Evolutionary conservation across 2,888 invertebrate genomes (phyloP).

Genomic region (Catocala nupta): DNA sequence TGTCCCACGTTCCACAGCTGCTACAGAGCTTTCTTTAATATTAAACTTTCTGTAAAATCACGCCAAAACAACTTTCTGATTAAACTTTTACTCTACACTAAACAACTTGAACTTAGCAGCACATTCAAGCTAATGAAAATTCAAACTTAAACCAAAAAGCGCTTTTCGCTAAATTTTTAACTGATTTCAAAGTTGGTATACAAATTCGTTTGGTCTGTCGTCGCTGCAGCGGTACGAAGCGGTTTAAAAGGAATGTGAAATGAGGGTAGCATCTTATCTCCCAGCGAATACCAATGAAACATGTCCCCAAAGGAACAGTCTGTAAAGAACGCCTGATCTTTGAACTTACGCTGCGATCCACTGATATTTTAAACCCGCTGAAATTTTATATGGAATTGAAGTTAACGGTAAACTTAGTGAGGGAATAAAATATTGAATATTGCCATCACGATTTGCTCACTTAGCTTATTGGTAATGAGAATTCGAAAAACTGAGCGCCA

Average conservation of each 20-base stretch:
- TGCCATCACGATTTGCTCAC: too few species aligned
- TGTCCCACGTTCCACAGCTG: too few species aligned
- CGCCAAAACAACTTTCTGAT: too few species aligned
- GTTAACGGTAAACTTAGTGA: neutral
- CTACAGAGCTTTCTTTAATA: too few species aligned
- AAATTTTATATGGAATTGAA: slow-evolving; percentile 16
- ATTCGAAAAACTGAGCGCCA: too few species aligned
- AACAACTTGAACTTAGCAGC: slow-evolving; percentile 4
- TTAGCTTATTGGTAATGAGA: too few species aligned
- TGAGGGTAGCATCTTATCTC: slow-evolving; percentile 48
- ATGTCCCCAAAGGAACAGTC: slow-evolving; percentile 22
- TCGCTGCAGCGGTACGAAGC: slow-evolving; percentile 34
- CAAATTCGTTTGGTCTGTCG: slow-evolving; percentile 36
- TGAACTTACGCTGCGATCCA: slow-evolving; percentile 28
- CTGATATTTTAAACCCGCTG: slow-evolving; percentile 25
- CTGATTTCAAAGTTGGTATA: slow-evolving; percentile 34
- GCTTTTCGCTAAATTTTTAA: slow-evolving; percentile 41
- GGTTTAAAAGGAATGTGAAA: slow-evolving; percentile 54
- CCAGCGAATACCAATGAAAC: slow-evolving; percentile 36
- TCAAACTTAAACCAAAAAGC: slow-evolving; percentile 32
- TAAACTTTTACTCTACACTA: too few species aligned
- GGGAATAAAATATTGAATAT: too few species aligned
- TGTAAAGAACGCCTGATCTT: slow-evolving; percentile 33
- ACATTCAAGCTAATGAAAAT: slow-evolving; percentile 13
- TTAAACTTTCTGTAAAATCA: too few species aligned